phyloP scores from a whole-genome alignment of 2,888 invertebrate genomes.

The Stenichneumon culpator region DNA sequence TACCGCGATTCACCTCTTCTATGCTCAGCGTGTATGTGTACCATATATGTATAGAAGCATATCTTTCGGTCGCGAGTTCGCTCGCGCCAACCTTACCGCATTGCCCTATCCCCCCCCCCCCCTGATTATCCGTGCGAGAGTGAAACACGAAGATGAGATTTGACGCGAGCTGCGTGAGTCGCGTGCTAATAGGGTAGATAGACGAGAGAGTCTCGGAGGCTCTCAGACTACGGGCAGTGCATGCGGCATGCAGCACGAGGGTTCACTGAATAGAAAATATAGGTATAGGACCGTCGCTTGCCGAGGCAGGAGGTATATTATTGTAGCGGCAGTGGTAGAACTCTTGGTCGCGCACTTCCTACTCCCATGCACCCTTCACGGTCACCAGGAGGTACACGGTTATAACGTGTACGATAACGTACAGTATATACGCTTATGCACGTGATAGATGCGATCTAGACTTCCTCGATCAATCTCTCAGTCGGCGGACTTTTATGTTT shows the following conservation, averaged over 20 bases:
- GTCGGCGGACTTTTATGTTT: conserved; percentile 45
- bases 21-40: not conserved
- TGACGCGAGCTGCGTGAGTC: conserved; percentile 62
- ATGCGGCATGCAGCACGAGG: conserved; percentile 31
- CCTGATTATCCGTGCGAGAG: conserved; percentile 51
- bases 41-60: not conserved
- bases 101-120: not conserved
- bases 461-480: conserved; percentile 64
- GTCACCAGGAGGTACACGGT: conserved; percentile 55
- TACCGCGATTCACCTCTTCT: not conserved
- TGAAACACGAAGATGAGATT: conserved; percentile 65
- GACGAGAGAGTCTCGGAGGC: conserved; percentile 22
- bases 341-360: conserved; percentile 54
- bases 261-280: conserved; percentile 49
- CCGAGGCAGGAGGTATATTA: conserved; percentile 12
- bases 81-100: conserved; percentile 17
- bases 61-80: conserved; percentile 41
- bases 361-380: conserved; percentile 49
- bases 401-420: conserved; percentile 39
- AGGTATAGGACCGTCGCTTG: not conserved
- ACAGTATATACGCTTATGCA: conserved; percentile 35
- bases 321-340: conserved; percentile 15
- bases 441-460: conserved; percentile 61
- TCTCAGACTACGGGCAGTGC: conserved; percentile 12
- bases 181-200: conserved; percentile 61